These are phyloP conservation scores for Sinohyriopsis cumingii DNA, from an alignment of 2,888 invertebrate species.

Conservation along the genomic window DNA sequence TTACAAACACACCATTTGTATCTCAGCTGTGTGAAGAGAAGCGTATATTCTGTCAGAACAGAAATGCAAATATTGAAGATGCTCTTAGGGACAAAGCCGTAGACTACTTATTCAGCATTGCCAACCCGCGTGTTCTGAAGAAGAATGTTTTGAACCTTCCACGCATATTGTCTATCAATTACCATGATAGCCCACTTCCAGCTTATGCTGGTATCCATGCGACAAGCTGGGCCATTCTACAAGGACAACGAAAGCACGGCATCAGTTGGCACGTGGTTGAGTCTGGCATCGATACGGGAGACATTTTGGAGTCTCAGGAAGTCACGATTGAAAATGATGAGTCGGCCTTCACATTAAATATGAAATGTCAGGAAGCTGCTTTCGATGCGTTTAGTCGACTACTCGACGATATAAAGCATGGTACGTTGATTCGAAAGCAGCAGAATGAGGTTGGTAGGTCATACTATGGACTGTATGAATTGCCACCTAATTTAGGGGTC, in stretches of 20 bases:
- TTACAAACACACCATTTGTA: too few species aligned
- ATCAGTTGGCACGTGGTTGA: conserved; percentile 52
- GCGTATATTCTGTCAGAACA: too few species aligned
- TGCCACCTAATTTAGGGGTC: conserved; percentile 47
- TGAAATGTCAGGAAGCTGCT: too few species aligned
- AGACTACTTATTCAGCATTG: conserved; percentile 50
- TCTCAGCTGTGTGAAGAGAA: too few species aligned
- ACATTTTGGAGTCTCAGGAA: conserved; percentile 38
- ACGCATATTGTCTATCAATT: conserved; percentile 41
- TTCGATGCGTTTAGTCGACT: conserved; percentile 32
- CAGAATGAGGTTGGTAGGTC: conserved; percentile 35
- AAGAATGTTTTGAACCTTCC: conserved; percentile 36
- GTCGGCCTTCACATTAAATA: conserved; percentile 45
- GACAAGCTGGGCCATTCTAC: conserved; percentile 51
- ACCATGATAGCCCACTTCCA: conserved; percentile 52
- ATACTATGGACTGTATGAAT: conserved; percentile 43
- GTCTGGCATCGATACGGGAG: conserved; percentile 49
- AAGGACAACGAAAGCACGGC: conserved; percentile 45
- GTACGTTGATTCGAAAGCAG: conserved; percentile 10
- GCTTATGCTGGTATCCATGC: conserved; percentile 51
- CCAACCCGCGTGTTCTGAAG: conserved; percentile 47
- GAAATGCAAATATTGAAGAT: conserved; percentile 29
- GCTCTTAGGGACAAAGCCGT: conserved; percentile 19
- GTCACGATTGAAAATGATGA: conserved; percentile 39
- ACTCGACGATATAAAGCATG: conserved; percentile 23